Evolutionary conservation across 2,113 vertebrate species (phyloP).

Genomic region (Ptychochromis oligacanthus): DNA sequence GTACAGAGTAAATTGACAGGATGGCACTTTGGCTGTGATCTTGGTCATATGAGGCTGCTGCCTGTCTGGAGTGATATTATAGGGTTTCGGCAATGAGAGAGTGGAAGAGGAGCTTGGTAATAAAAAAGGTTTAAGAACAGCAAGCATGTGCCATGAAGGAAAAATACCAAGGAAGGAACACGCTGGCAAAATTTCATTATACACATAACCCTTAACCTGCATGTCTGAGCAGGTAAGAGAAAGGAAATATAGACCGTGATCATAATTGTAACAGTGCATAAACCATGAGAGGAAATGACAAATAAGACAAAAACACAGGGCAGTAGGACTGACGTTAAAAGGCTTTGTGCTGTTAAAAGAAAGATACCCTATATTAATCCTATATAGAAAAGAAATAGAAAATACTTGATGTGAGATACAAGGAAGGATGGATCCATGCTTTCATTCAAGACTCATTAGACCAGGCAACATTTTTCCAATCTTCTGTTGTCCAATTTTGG

Average conservation of each 20-base stretch:
- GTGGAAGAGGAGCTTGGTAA: neutral
- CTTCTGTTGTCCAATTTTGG: neutral
- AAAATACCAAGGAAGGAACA: neutral
- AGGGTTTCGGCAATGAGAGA: slow-evolving; percentile 24
- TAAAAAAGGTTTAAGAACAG: neutral
- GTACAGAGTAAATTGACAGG: slow-evolving; percentile 56
- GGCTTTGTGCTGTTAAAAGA: neutral
- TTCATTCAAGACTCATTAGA: neutral
- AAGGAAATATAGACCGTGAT: neutral
- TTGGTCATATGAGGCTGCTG: slow-evolving; percentile 43
- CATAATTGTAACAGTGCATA: neutral
- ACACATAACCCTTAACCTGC: neutral
- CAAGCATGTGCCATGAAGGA: slow-evolving; percentile 4
- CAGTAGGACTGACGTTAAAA: neutral
- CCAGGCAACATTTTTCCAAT: neutral
- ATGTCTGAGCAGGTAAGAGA: slow-evolving; percentile 9
- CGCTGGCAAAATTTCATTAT: neutral
- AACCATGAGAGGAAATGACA: slow-evolving; percentile 1
- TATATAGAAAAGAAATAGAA: too few species aligned
- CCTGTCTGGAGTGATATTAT: slow-evolving; percentile 34
- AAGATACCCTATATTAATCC: neutral
- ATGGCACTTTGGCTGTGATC: slow-evolving; percentile 54
- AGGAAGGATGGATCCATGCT: neutral
- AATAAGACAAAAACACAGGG: neutral
- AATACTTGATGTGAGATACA: too few species aligned